phyloP scores from a whole-genome alignment of 2,888 invertebrate genomes.

The Phania funesta region DNA sequence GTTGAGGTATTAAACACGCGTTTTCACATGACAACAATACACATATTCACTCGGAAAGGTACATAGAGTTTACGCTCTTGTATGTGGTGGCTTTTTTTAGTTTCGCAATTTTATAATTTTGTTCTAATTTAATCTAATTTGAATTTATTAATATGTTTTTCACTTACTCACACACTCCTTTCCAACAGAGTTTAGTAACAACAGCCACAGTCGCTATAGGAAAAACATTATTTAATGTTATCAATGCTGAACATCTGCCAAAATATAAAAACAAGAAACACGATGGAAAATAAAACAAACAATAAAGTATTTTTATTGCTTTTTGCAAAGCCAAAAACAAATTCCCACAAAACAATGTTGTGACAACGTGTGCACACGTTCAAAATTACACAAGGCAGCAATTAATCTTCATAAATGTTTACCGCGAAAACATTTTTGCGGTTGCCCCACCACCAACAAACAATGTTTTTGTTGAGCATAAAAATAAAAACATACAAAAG shows the following conservation, averaged over 20 bases:
- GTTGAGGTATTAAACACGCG: conserved; percentile 61
- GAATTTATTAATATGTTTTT: neutral
- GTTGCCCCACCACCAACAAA: conserved; percentile 60
- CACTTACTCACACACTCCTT: neutral
- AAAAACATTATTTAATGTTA: conserved; percentile 41
- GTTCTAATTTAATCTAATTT: conserved; percentile 44
- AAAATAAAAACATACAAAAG: conserved; percentile 32
- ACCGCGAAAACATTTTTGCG: conserved; percentile 71
- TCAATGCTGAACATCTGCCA: conserved; percentile 65
- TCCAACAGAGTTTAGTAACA: neutral
- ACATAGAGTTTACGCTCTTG: neutral
- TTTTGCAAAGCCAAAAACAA: conserved; percentile 64
- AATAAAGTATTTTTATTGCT: conserved; percentile 61
- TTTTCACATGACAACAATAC: conserved; percentile 41
- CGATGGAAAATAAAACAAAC: neutral
- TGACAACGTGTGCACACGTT: conserved; percentile 67
- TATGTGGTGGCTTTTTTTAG: neutral
- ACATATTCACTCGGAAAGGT: conserved; percentile 13
- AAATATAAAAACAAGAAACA: conserved; percentile 17
- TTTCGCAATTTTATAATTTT: conserved; percentile 12
- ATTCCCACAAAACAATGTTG: conserved; percentile 67
- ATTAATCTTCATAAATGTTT: conserved; percentile 71
- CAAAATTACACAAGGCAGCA: conserved; percentile 66
- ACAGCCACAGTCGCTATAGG: neutral
- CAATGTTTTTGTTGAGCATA: conserved; percentile 48